These are phyloP conservation scores for Scrobipalpa costella DNA, from an alignment of 2,888 invertebrate genomes.

Conservation along the genomic window DNA sequence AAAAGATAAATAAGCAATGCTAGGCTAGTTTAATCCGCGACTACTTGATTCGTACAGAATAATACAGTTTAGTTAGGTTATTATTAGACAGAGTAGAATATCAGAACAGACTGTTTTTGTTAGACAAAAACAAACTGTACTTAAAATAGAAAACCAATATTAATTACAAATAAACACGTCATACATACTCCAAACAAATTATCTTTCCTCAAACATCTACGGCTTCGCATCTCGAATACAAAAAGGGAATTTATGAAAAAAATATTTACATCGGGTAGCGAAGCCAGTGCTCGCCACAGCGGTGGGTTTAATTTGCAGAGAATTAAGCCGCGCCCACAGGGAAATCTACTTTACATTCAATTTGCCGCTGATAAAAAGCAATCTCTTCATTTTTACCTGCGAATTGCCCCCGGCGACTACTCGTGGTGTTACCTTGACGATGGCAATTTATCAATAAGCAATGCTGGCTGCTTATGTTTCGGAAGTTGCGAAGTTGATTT, in stretches of 20 bases:
- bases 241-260: conserved; percentile 72
- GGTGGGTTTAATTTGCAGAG: conserved; percentile 73
- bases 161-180: too few species aligned
- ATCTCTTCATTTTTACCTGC: conserved; percentile 65
- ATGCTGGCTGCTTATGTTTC: background rate
- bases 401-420: conserved; percentile 24
- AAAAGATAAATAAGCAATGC: too few species aligned
- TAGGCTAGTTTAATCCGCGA: too few species aligned
- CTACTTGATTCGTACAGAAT: too few species aligned
- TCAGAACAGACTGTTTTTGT: too few species aligned
- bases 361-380: conserved; percentile 77
- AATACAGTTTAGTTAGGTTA: too few species aligned
- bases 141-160: too few species aligned
- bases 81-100: too few species aligned
- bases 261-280: conserved; percentile 77
- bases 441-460: conserved; percentile 10
- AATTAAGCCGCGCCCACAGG: conserved; percentile 69
- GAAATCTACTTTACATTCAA: conserved; percentile 80
- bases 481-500: conserved; percentile 5
- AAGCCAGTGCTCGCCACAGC: conserved; percentile 63
- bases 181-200: background rate
- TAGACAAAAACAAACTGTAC: too few species aligned
- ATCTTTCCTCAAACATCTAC: background rate
- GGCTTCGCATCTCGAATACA: conserved; percentile 34
- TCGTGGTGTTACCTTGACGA: conserved; percentile 26